A percentile compares a stretch with the other conserved stretches of the same genome.
These are phyloP conservation scores for Drosophila sproati DNA, from an alignment of 1,140 invertebrate genomes.

Conservation along the genomic window DNA sequence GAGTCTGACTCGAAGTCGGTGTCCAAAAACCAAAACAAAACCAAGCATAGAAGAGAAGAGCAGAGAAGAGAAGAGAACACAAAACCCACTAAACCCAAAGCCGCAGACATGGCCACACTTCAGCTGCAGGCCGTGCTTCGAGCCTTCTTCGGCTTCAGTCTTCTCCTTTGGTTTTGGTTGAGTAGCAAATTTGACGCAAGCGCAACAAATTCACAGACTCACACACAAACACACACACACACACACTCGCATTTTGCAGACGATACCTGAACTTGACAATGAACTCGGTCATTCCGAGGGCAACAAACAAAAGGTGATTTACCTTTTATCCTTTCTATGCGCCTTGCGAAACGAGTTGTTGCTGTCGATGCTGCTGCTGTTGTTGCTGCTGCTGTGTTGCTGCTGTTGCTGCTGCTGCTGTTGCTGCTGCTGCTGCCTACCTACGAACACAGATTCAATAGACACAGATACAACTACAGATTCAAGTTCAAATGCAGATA, in stretches of 20 bases:
- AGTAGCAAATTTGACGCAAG: slow-evolving; percentile 74
- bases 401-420: too few relatives aligned
- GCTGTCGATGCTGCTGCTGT: background rate
- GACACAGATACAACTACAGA: slow-evolving; percentile 14
- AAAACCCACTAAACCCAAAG: slow-evolving; percentile 42
- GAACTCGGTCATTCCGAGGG: slow-evolving; percentile 56
- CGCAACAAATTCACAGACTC: slow-evolving; percentile 62
- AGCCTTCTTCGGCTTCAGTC: background rate
- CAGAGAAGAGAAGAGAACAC: background rate
- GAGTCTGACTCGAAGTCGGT: background rate
- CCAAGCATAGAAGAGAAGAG: slow-evolving; percentile 11
- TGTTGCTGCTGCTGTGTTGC: background rate
- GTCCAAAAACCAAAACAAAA: slow-evolving; percentile 11
- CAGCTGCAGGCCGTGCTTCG: slow-evolving; percentile 47
- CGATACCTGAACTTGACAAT: slow-evolving; percentile 57
- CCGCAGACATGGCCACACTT: slow-evolving; percentile 63
- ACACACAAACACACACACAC: slow-evolving; percentile 21
- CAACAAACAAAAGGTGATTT: slow-evolving; percentile 60
- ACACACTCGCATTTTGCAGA: slow-evolving; percentile 23
- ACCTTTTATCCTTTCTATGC: slow-evolving; percentile 56
- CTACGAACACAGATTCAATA: slow-evolving; percentile 27
- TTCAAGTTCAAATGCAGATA: slow-evolving; percentile 27
- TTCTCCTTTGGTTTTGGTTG: slow-evolving; percentile 22
- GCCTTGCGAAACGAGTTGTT: slow-evolving; percentile 46
- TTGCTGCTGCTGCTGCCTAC: slow-evolving; percentile 4